Base-by-base conservation (phyloP, 2,888 invertebrate species). In the Empis stercorea region DNA sequence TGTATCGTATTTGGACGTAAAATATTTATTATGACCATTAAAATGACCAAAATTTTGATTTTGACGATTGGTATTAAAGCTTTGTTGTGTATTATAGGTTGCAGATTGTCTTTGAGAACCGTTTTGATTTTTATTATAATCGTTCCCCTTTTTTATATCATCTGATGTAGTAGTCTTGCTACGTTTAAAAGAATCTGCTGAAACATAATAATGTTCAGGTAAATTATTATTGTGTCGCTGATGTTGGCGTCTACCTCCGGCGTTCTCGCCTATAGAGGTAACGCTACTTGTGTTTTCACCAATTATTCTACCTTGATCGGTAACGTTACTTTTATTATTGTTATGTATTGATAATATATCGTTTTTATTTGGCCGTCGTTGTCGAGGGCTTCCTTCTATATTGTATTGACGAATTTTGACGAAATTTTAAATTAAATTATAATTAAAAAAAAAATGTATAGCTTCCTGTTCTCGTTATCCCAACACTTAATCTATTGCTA, bases 351-450 rank as follows among this genome's bases (percentile, higher is more conserved):
- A 66, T 68, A 68, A 67, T 68, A 68, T 65, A 63, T 68, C 67
- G 66, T 62, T 62, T 60, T 66, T 67, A 62, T 65, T 67, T 61
- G 67, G 63, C 65, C 67, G 67, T 57, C 67, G 65, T 65, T 68
- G 68, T 62, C 67, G 65, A 65, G 67, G 67, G 67, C 66, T 68
- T 61, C 68, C 65, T 61, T 68, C 68, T 56, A 65, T 63, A 64
- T 68, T 68, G 67, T 68, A 65, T 67, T 67, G 67, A 62, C 67
- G 67, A 68, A 68, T 68, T 68, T 68, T 68, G 67, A 60, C 68
- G 62, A 66, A 64, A 62, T 67, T 68, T 63, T 68, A 27, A 27
- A 9, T 4, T 7, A 27, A 27, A 27, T 9, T 9, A 7, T 27
- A 7, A n/a, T n/a, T n/a, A n/a, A n/a, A n/a, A n/a, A n/a, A n/a